A percentile compares a stretch with the other conserved stretches of the same genome.
Evolutionary conservation across 1,140 invertebrate genomes (phyloP).

Genomic region (Aphelinus atriplicis): DNA sequence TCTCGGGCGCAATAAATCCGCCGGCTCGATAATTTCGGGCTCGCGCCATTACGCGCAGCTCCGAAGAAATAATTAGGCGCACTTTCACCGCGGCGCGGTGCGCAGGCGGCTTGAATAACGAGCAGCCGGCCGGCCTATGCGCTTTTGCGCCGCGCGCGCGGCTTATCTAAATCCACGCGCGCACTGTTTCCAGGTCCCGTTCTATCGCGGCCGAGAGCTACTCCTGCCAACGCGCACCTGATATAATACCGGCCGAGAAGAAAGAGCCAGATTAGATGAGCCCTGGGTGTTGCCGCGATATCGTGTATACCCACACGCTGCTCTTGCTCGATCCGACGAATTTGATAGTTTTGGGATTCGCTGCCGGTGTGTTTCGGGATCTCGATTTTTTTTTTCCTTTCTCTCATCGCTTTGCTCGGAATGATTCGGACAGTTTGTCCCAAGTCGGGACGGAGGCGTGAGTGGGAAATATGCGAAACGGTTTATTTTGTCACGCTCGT

Average conservation of each 20-base stretch:
- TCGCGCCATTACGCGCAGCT: background rate
- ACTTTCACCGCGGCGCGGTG: conserved; percentile 24
- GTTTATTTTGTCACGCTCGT: too few relatives aligned
- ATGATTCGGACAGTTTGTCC: too few relatives aligned
- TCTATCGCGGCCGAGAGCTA: background rate
- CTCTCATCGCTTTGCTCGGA: too few relatives aligned
- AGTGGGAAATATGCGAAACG: too few relatives aligned
- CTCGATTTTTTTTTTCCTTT: too few relatives aligned
- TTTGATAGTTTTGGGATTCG: too few relatives aligned
- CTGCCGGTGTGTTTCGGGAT: too few relatives aligned
- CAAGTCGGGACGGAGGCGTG: too few relatives aligned
- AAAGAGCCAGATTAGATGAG: conserved; percentile 27
- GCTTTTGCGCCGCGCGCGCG: background rate
- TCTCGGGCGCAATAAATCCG: background rate
- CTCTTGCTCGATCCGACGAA: too few relatives aligned
- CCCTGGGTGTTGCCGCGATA: conserved; percentile 3
- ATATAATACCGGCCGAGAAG: conserved; percentile 31
- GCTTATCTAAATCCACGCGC: conserved; percentile 24
- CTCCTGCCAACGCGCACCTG: conserved; percentile 3
- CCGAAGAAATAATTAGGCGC: conserved; percentile 30
- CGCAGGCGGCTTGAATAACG: conserved; percentile 25
- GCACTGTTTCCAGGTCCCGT: conserved; percentile 15
- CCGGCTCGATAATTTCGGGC: conserved; percentile 25
- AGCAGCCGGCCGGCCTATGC: background rate
- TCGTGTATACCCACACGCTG: too few relatives aligned